Conservation (phyloP, 2,888 invertebrate species). For the Beris chalybata region DNA sequence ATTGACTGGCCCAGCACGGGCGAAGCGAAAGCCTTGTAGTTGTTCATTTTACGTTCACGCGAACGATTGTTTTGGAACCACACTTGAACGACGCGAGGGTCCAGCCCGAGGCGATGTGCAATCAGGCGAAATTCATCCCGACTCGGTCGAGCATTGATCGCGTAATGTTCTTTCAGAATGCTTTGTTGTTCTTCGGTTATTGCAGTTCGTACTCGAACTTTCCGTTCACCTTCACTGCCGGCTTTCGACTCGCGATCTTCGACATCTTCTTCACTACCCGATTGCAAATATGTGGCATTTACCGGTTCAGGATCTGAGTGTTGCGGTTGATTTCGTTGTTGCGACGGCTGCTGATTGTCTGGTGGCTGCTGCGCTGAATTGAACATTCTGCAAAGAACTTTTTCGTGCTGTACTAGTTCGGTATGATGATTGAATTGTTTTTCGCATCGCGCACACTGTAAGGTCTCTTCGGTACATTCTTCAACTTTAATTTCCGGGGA, state of each 20-base stretch:
- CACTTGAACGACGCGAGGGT: constrained; percentile 83
- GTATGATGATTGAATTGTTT: constrained; percentile 62
- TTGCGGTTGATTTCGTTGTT: background rate
- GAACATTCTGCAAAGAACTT: constrained; percentile 60
- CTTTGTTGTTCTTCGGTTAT: constrained; percentile 93
- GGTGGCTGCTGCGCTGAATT: constrained; percentile 53
- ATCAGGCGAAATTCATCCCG: constrained; percentile 91
- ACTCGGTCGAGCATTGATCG: constrained; percentile 88
- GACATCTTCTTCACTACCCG: constrained; percentile 66
- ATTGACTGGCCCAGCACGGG: constrained; percentile 41
- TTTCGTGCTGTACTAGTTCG: constrained; percentile 73
- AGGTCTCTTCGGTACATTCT: constrained; percentile 47
- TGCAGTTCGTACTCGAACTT: constrained; percentile 89
- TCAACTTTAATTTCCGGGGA: constrained; percentile 41
- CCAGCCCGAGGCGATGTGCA: constrained; percentile 74
- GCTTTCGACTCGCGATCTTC: constrained; percentile 60
- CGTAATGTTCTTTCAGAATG: constrained; percentile 86
- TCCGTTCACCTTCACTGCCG: constrained; percentile 68
- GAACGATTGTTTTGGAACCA: constrained; percentile 98
- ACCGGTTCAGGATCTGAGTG: constrained; percentile 21
- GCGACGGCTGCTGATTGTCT: background rate
- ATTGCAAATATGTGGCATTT: constrained; percentile 46
- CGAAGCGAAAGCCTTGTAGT: constrained; percentile 47
- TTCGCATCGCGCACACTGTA: constrained; percentile 64
- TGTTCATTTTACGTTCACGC: constrained; percentile 73